These are phyloP conservation scores for Phengaris arion DNA, from an alignment of 2,888 invertebrate species.

Conservation along the genomic window DNA sequence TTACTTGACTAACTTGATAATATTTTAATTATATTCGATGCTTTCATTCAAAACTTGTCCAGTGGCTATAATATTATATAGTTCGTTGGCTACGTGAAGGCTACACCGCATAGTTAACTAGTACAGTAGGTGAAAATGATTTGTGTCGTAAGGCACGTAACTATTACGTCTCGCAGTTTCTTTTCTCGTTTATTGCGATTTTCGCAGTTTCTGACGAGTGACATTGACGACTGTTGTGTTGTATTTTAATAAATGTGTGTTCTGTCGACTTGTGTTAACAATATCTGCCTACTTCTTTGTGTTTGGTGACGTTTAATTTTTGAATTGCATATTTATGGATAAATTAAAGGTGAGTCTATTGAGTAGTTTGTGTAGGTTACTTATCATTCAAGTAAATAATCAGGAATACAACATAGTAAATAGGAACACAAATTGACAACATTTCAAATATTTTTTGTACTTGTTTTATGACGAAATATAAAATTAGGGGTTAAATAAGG, in stretches of 20 bases:
- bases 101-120: background rate
- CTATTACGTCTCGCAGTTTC: conserved; percentile 17
- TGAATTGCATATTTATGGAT: background rate
- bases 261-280: background rate
- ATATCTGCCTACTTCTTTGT: background rate
- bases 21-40: background rate
- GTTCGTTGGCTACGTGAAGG: background rate
- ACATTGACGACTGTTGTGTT: background rate
- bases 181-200: conserved; percentile 9
- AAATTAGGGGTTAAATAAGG: too few relatives aligned
- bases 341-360: background rate
- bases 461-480: too few relatives aligned
- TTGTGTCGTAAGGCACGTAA: background rate
- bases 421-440: background rate
- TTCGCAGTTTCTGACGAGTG: background rate
- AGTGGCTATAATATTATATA: background rate
- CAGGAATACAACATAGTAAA: background rate
- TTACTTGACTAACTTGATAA: background rate
- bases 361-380: background rate
- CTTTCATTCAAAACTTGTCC: background rate
- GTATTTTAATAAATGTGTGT: background rate
- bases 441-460: too few relatives aligned
- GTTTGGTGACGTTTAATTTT: background rate
- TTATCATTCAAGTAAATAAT: background rate
- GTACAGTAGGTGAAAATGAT: conserved; percentile 14